These are phyloP conservation scores for Intellagama lesueurii DNA, from an alignment of 2,797 vertebrate species.

Conservation along the genomic window DNA sequence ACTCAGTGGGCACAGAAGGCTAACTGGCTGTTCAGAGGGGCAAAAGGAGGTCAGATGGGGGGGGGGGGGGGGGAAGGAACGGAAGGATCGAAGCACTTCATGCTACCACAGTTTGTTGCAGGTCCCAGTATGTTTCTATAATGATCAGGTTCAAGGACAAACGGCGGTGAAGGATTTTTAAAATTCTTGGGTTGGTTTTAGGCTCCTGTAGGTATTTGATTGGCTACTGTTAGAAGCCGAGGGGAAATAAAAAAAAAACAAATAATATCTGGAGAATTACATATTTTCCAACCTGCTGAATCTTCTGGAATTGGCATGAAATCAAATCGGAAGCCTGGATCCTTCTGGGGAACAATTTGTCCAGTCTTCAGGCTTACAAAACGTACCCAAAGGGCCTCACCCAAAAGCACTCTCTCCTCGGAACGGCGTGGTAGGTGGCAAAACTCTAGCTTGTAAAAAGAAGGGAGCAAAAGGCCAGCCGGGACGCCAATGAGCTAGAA, in stretches of 20 bases:
- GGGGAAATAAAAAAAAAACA: too few relatives aligned
- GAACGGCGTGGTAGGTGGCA: slow-evolving; percentile 16
- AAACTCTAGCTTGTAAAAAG: slow-evolving; percentile 36
- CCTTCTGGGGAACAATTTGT: slow-evolving; percentile 64
- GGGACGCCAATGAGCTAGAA: slow-evolving; percentile 17
- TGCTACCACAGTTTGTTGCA: too few relatives aligned
- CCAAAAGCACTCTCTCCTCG: slow-evolving; percentile 40
- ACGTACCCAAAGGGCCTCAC: slow-evolving; percentile 64
- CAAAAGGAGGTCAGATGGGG: slow-evolving; percentile 30
- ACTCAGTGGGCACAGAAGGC: too few relatives aligned
- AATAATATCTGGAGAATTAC: neutral
- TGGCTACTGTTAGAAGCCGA: neutral
- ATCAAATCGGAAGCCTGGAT: slow-evolving; percentile 70
- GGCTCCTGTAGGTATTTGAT: too few relatives aligned
- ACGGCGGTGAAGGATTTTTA: too few relatives aligned
- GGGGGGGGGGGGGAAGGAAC: slow-evolving; percentile 58
- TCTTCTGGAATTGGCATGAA: slow-evolving; percentile 67
- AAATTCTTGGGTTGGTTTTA: too few relatives aligned
- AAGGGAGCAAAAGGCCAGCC: too few relatives aligned
- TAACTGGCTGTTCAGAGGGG: neutral
- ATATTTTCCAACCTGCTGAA: neutral
- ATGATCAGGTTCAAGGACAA: too few relatives aligned
- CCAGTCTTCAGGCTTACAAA: slow-evolving; percentile 69
- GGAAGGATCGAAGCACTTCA: slow-evolving; percentile 19
- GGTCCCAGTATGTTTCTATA: too few relatives aligned